Base-by-base conservation (phyloP, 1,140 invertebrate species). In the Drosophila neocordata region DNA sequence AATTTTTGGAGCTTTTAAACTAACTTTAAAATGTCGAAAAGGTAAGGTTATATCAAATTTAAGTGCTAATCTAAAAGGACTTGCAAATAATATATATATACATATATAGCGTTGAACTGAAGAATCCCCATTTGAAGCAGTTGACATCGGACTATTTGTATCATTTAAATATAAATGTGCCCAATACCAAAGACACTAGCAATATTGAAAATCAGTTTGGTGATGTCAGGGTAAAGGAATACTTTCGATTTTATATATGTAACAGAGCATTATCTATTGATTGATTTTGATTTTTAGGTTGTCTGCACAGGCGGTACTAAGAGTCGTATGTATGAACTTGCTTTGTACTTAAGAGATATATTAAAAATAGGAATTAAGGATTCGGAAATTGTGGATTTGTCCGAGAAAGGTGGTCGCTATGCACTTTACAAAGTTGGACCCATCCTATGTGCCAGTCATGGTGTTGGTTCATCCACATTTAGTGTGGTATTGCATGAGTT, bases 301-400 rank as follows among this genome's bases (percentile, higher is more conserved):
- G 96, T 99, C 0, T 99, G 98, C 91, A 97, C 98, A 95, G 98
- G 98, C 35, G 99, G 98, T 4, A 99, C 98, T 2, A 95, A 96
- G 0, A 96, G 96, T 76, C 94, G 98, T 12, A 98, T 99, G 97
- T 94, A 96, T 89, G 94, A 95, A 67, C 98, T 99, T 87, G 97
- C 98, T 0, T 93, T 96, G 83, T 96, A 94, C 83, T 96, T 99
- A 69, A 95, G 97, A 94, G 93, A 95, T 67, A 95, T 97, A 92
- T 95, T 98, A 65, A 95, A 95, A 0, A 4, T 78, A 0, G 94
- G 96, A 88, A 96, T 96, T 89, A 92, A 97, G 9, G 41, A 48
- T 62, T 94, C 96, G 95, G 52, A 96, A 34, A 93, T 98, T 9
- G 93, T 95, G 55, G 97, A 99, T 92, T 96, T 99, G 61, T 97